Evolutionary conservation across 30 jellyfish, hydroid and myxozoan genomes (phyloP), one percentile per base, ranked within the genome.

Genomic region (Turritopsis dohrnii): DNA sequence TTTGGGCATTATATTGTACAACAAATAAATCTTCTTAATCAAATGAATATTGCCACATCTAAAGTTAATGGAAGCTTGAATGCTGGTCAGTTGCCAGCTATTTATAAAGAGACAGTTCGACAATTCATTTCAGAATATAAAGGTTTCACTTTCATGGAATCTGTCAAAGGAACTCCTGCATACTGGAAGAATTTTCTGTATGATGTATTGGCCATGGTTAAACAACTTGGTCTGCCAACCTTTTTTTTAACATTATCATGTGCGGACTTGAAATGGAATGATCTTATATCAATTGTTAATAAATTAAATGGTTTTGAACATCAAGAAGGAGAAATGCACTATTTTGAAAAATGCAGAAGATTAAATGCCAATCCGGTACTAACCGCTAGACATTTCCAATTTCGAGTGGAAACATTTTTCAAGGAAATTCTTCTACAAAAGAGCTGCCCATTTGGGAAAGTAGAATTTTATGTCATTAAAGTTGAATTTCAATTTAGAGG

Each of bases 191-290:
- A 69, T 0, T 74, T 74, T 74, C 21, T 23, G 31, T 31, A 74
- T 23, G 85, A 74, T 23, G 71, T 74, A n/a, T 29, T 16, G 9
- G 83, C 71, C 16, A 74, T 74, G 83, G 83, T 74, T 7, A 74
- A 1, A 74, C 83, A 74, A 74, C 83, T 74, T 13, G 83, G 83
- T n/a, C 83, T 16, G 31, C 83, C 83, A 0, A 74, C 83, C 9
- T 23, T 74, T 29, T 74, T 74, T 74, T 17, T 23, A 16, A 74
- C 83, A 26, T 29, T 19, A 31, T 23, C 65, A 16, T 74, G 71
- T 29, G 83, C 83, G 18, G 83, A 74, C 31, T 29, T 74, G 18
- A 25, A 31, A 74, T 74, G 83, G 74, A 74, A 74, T 23, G 83
- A 74, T 13, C 21, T 74, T 74, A 74, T 74, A 20, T 74, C 60